Base-by-base conservation (phyloP, 2,888 invertebrate genomes). In the Nomada fabriciana region DNA sequence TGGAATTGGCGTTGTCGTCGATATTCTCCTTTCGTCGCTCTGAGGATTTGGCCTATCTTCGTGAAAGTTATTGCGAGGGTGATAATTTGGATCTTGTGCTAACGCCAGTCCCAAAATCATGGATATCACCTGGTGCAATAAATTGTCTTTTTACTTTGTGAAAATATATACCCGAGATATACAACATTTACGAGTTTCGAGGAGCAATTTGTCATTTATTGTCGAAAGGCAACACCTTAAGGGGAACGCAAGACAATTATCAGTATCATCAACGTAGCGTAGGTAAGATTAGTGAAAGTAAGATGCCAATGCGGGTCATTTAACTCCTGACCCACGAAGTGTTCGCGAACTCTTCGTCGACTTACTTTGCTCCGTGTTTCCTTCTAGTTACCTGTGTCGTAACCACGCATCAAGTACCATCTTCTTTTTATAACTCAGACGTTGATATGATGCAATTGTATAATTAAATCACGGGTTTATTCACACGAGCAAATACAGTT, bases 1-100 rank as follows among this genome's bases (percentile, higher is more conserved):
- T 23, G 97, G 97, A 88, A 97, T 97, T 93, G 94, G 96, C n/a
- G 97, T 97, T 81, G 97, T 96, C 23, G 96, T 95, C 4, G 79
- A 72, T 43, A 70, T 72, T 69, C 89, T 89, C 47, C 90, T 89
- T n/a, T 84, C 85, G 25, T 92, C 91, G 50, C 68, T 42, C 43
- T 72, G 63, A 63, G 83, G 61, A 57, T 70, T 82, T 55, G 85
- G 86, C 23, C 74, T 83, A 1, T 88, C 88, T 15, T 87, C 87
- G 23, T 87, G 78, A n/a, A 85, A 86, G 72, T 70, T 83, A 59
- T 73, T 83, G 57, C 90, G 89, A 55, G 80, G 88, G 47, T 90
- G 85, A 20, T 86, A 86, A 83, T 88, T 87, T 36, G 80, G 72
- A 52, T 93, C 90, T 76, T 93, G 93, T 60, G 93, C 93, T 43